phyloP scores from a whole-genome alignment of 2,888 invertebrate genomes.

The Lasioglossum villosulum region DNA sequence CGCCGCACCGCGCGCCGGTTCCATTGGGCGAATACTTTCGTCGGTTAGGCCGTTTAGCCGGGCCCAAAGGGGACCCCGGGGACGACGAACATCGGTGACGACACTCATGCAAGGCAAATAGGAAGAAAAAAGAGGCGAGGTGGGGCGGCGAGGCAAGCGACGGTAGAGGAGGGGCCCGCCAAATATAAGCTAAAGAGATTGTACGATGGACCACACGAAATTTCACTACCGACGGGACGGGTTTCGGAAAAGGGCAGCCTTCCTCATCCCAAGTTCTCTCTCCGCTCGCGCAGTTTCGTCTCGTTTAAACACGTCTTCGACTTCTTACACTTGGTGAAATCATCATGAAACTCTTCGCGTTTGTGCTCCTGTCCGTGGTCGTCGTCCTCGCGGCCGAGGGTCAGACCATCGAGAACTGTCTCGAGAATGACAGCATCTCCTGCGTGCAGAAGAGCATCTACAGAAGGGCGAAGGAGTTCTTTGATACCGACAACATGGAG shows the following conservation, averaged over 20 bases:
- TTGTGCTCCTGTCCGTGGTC: conserved; percentile 73
- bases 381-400: conserved; percentile 72
- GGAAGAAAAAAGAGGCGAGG: conserved; percentile 71
- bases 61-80: conserved; percentile 16
- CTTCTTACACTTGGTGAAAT: not conserved
- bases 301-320: not conserved
- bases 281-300: not conserved
- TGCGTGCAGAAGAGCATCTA: conserved; percentile 87
- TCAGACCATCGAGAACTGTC: conserved; percentile 86
- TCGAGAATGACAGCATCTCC: conserved; percentile 87
- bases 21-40: conserved; percentile 76
- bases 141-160: conserved; percentile 72
- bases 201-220: conserved; percentile 83
- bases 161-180: conserved; percentile 80
- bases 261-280: not conserved
- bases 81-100: conserved; percentile 56
- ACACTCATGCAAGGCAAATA: conserved; percentile 66
- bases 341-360: conserved; percentile 74
- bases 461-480: conserved; percentile 87
- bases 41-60: conserved; percentile 61
- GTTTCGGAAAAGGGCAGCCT: conserved; percentile 70
- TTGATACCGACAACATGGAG: conserved; percentile 86
- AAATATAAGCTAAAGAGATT: conserved; percentile 83
- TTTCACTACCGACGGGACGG: conserved; percentile 79
- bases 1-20: conserved; percentile 41